Evolutionary conservation across 2,888 invertebrate genomes (phyloP).

Genomic region (Choreutis nemorana): DNA sequence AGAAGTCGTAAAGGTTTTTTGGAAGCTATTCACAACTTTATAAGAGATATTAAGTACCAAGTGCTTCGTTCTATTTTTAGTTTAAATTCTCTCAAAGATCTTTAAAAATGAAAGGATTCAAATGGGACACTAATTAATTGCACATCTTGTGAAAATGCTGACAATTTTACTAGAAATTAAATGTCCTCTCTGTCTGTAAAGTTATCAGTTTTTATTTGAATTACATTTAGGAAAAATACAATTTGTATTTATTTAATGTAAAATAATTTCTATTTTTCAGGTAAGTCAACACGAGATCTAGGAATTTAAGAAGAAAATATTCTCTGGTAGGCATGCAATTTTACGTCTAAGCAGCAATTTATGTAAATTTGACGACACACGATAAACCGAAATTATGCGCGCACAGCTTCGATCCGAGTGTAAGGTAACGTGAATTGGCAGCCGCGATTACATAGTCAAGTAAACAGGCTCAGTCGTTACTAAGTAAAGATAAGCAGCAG

Average conservation of each 20-base stretch:
- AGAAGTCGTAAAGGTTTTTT: no score
- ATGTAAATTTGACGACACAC: not conserved
- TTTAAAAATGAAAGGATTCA: slow-evolving; percentile 18
- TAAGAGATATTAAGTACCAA: slow-evolving; percentile 19
- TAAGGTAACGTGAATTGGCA: slow-evolving; percentile 7
- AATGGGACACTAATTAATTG: slow-evolving; percentile 18
- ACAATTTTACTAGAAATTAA: not conserved
- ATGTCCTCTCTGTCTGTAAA: slow-evolving; percentile 4
- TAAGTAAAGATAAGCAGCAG: slow-evolving; percentile 41
- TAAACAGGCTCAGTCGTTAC: slow-evolving; percentile 8
- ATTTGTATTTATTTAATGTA: not conserved
- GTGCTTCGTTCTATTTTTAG: no score
- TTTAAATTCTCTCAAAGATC: slow-evolving; percentile 14
- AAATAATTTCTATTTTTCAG: slow-evolving; percentile 25
- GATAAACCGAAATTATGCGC: not conserved
- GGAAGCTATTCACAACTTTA: no score
- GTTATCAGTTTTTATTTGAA: not conserved
- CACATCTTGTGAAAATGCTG: not conserved
- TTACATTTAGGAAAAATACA: not conserved
- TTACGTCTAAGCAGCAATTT: not conserved
- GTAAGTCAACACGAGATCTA: slow-evolving; percentile 22
- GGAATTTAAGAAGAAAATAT: not conserved
- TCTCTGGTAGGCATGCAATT: not conserved
- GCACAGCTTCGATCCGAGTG: slow-evolving; percentile 1
- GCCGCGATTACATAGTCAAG: slow-evolving; percentile 10